These are phyloP conservation scores for Isoperla grammatica DNA, from an alignment of 2,888 invertebrate species.

Conservation along the genomic window DNA sequence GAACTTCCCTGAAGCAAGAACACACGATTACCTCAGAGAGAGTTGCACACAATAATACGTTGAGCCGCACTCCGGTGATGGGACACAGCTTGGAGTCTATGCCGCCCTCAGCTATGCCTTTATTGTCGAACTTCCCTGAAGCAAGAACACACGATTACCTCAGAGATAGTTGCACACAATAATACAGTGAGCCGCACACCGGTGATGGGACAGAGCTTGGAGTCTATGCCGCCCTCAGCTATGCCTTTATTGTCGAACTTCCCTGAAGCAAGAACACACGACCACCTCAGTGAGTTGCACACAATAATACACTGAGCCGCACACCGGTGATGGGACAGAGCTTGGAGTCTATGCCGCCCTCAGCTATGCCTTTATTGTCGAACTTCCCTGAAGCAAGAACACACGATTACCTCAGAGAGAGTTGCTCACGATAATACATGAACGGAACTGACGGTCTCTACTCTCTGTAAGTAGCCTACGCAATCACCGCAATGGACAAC, in stretches of 20 bases:
- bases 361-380: conserved; percentile 75
- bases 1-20: conserved; percentile 63
- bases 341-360: conserved; percentile 58
- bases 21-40: too few species aligned
- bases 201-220: conserved; percentile 60
- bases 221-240: conserved; percentile 64
- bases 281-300: too few species aligned
- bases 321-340: conserved; percentile 65
- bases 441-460: conserved; percentile 66
- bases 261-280: too few species aligned
- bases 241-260: conserved; percentile 76
- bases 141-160: too few species aligned
- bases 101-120: conserved; percentile 73
- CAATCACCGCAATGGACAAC: conserved; percentile 70
- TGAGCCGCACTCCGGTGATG: conserved; percentile 66
- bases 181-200: conserved; percentile 69
- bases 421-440: too few species aligned
- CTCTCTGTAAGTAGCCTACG: conserved; percentile 60
- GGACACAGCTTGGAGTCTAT: conserved; percentile 61
- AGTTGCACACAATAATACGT: too few species aligned
- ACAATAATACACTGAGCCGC: conserved; percentile 75
- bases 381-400: conserved; percentile 65
- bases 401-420: too few species aligned
- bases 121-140: conserved; percentile 65
- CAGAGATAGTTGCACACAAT: too few species aligned